Conservation (phyloP, 2,888 invertebrate genomes). For the Patella ulyssiponensis region DNA sequence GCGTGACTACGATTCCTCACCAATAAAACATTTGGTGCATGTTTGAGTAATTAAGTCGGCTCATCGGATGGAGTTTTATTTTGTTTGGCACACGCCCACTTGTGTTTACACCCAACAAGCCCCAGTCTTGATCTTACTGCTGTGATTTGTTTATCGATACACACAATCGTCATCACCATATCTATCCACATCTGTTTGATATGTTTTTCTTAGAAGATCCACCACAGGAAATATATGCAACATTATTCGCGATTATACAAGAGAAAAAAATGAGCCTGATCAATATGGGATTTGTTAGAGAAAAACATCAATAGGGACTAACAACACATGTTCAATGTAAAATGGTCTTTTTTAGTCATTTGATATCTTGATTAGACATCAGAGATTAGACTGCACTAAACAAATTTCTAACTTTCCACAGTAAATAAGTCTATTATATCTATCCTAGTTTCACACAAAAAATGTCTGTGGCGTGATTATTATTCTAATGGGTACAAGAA, state of each 20-base stretch:
- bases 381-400: constrained; percentile 1
- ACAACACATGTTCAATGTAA: too few relatives aligned
- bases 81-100: constrained; percentile 37
- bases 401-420: not conserved
- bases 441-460: too few relatives aligned
- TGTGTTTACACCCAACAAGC: constrained; percentile 32
- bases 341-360: not conserved
- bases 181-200: constrained; percentile 4
- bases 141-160: constrained; percentile 13
- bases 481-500: too few relatives aligned
- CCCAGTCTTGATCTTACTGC: constrained; percentile 8
- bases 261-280: too few relatives aligned
- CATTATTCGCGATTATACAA: too few relatives aligned
- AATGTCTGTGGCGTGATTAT: too few relatives aligned
- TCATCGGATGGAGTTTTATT: constrained; percentile 28
- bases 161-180: not conserved
- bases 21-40: constrained; percentile 36
- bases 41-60: constrained; percentile 36
- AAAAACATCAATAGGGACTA: too few relatives aligned
- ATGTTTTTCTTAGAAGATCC: constrained; percentile 5
- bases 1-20: constrained; percentile 8
- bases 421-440: too few relatives aligned
- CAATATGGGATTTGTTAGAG: too few relatives aligned
- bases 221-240: not conserved
- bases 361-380: constrained; percentile 10